Evolutionary conservation across 2,797 vertebrate genomes (phyloP).

Genomic region (Tachyglossus aculeatus): DNA sequence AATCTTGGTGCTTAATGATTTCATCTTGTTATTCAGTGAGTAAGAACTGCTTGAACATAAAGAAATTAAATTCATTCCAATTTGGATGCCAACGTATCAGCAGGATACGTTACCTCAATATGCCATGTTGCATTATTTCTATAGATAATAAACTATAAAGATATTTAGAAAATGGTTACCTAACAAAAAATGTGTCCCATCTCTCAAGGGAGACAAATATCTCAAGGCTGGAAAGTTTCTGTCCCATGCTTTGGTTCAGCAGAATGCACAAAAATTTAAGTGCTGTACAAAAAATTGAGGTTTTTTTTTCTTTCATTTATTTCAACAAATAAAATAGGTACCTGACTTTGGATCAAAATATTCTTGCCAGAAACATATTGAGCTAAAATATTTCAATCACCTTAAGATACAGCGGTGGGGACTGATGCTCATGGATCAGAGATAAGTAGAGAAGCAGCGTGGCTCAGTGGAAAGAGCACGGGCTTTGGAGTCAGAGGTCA

Average conservation of each 20-base stretch:
- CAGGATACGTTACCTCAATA: too few relatives aligned
- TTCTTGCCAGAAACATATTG: too few relatives aligned
- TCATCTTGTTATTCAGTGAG: neutral
- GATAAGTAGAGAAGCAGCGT: too few relatives aligned
- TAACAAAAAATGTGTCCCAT: conserved; percentile 23
- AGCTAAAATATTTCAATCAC: too few relatives aligned
- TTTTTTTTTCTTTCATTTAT: neutral
- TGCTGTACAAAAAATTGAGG: neutral
- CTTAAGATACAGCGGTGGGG: too few relatives aligned
- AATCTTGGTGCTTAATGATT: conserved; percentile 27
- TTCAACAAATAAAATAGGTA: neutral
- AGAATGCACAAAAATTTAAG: neutral
- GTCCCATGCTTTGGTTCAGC: conserved; percentile 6
- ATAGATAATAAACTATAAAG: conserved; percentile 22
- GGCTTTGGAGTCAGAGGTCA: too few relatives aligned
- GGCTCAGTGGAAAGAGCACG: too few relatives aligned
- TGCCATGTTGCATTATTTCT: conserved; percentile 27
- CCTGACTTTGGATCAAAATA: neutral
- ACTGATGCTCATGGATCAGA: too few relatives aligned
- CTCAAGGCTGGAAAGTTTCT: conserved; percentile 12
- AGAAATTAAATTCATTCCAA: neutral
- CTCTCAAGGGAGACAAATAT: conserved; percentile 15
- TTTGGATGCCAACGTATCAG: neutral
- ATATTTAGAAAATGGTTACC: conserved; percentile 26
- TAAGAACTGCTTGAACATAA: conserved; percentile 16